Conservation (phyloP, 1,140 invertebrate species). For the Drosophila pruinosa region DNA sequence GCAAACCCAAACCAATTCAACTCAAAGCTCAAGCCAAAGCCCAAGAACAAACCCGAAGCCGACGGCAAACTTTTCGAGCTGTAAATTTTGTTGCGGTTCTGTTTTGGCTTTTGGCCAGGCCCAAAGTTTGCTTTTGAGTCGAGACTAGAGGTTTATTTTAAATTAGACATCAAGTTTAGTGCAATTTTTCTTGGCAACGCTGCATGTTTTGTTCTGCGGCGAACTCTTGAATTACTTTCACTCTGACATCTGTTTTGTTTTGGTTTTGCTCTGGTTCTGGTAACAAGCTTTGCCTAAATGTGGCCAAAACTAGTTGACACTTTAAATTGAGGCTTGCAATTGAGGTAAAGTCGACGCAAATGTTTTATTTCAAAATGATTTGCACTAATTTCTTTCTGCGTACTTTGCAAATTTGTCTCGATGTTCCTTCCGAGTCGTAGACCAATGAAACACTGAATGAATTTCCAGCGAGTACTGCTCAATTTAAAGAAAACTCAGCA, state of each 20-base stretch:
- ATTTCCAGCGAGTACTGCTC: neutral
- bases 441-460: constrained; percentile 14
- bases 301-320: constrained; percentile 20
- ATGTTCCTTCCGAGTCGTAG: neutral
- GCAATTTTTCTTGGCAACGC: constrained; percentile 64
- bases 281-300: constrained; percentile 36
- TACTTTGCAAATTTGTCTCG: neutral
- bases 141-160: constrained; percentile 61
- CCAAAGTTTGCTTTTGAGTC: constrained; percentile 12
- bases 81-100: constrained; percentile 74
- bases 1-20: neutral
- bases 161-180: constrained; percentile 73
- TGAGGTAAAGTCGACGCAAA: neutral
- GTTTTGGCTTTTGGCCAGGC: constrained; percentile 51
- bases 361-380: no score
- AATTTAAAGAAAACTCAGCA: constrained; percentile 20
- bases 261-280: constrained; percentile 20
- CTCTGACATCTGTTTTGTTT: constrained; percentile 38
- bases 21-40: neutral
- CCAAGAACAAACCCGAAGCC: neutral
- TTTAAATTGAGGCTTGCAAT: neutral
- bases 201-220: constrained; percentile 61
- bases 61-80: constrained; percentile 57
- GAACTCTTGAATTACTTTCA: constrained; percentile 70
- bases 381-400: neutral